Base-by-base conservation (phyloP, 2,888 invertebrate genomes). In the Epirrhoe alternata region DNA sequence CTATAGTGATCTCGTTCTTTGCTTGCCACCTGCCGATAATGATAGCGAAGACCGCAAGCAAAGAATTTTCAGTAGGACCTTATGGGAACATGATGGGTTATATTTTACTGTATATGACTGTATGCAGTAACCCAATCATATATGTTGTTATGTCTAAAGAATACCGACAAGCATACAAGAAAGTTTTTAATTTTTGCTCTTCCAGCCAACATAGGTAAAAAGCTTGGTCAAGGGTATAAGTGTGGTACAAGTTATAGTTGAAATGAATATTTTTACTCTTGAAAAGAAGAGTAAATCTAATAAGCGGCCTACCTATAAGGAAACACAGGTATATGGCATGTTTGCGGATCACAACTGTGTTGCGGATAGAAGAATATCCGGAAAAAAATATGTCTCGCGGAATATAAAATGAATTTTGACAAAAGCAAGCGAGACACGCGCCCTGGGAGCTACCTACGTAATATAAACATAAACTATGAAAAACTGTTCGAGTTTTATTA, bases 71-170 rank as follows among this genome's bases (percentile, higher is more conserved):
- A 0, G 8, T 51, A 0, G 53, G 57, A 7, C 68, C 66, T 0
- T 51, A 54, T 12, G 63, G 56, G 5, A 65, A 61, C n/a, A 63
- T 73, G 1, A 64, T 64, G 7, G 66, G 69, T 0, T 70, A 67
- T 42, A 47, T 70, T 12, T 33, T 67, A 2, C 17, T 70, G n/a
- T 69, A 67, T 24, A 33, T 61, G 2, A 61, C 68, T 0, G 64
- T 62, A 16, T 68, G 71, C 31, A 57, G 61, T 8, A 71, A 73
- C 12, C 73, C 73, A 16, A 38, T 73, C 0, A 66, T 70, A 6
- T 73, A 73, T 54, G 73, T 73, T 12, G 58, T 71, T 4, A 65
- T 71, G 59, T 73, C 73, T 51, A 71, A 51, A 16, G 73, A 71
- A 51, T 73, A 67, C 38, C 66, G 71, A n/a, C 61, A 70, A 61